These are phyloP conservation scores for Drosophila biarmipes DNA, from an alignment of 1,140 invertebrate genomes.

Conservation along the genomic window DNA sequence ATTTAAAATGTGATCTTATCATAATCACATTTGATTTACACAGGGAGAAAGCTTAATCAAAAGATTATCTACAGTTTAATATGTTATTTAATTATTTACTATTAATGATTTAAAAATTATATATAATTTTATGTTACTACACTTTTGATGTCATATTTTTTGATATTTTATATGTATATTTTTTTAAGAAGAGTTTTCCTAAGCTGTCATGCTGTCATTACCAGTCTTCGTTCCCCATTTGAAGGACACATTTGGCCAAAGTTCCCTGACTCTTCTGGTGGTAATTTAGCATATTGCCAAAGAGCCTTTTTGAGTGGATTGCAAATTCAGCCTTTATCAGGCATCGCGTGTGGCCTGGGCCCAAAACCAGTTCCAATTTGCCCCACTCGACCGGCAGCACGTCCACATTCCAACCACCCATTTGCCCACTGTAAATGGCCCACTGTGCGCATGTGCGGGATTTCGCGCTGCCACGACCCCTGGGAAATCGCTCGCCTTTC, in stretches of 20 bases:
- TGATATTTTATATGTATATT: too few relatives aligned
- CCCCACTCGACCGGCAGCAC: slow-evolving; percentile 5
- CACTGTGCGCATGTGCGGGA: slow-evolving; percentile 61
- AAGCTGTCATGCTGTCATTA: not conserved
- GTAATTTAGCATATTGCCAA: slow-evolving; percentile 16
- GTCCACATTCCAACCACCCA: slow-evolving; percentile 31
- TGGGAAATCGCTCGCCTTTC: slow-evolving; percentile 29
- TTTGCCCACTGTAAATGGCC: slow-evolving; percentile 12
- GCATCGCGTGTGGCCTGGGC: slow-evolving; percentile 38
- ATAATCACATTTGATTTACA: not conserved
- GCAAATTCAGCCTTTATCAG: slow-evolving; percentile 43
- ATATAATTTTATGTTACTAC: too few relatives aligned
- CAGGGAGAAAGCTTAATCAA: not conserved
- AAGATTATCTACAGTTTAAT: not conserved
- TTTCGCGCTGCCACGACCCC: slow-evolving; percentile 34
- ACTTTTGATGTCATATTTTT: too few relatives aligned
- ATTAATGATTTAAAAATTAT: too few relatives aligned
- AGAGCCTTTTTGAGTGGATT: slow-evolving; percentile 20
- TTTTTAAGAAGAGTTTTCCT: too few relatives aligned
- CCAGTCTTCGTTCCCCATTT: not conserved
- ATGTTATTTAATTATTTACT: not conserved
- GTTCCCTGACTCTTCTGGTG: not conserved
- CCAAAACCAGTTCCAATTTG: slow-evolving; percentile 24
- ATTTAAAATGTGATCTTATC: not conserved
- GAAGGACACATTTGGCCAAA: not conserved